Percentiles rank a stretch among this genome's conserved stretches.
Conservation (phyloP, 2,888 invertebrate species). For the Cephus nigrinus region DNA sequence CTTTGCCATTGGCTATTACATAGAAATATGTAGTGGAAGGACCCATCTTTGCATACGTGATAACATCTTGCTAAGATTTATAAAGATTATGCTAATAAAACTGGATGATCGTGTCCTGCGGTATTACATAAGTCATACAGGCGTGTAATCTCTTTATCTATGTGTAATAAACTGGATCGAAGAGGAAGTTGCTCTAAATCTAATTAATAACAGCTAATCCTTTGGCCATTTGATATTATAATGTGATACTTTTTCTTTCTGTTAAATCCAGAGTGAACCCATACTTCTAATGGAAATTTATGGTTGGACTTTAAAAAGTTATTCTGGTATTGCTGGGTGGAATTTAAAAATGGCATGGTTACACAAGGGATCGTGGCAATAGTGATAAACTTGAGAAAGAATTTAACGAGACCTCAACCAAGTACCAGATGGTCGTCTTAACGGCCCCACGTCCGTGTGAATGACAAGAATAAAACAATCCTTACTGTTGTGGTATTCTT, state of each 20-base stretch:
- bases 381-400: background rate
- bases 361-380: background rate
- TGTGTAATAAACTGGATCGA: slow-evolving; percentile 19
- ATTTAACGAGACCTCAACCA: slow-evolving; percentile 8
- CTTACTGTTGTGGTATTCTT: slow-evolving; percentile 28
- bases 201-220: slow-evolving; percentile 11
- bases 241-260: background rate
- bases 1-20: slow-evolving; percentile 24
- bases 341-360: background rate
- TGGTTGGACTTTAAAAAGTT: background rate
- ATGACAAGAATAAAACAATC: slow-evolving; percentile 26
- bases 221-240: background rate
- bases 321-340: background rate
- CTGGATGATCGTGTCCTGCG: slow-evolving; percentile 45
- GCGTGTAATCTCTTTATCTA: slow-evolving; percentile 52
- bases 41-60: slow-evolving; percentile 41
- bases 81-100: slow-evolving; percentile 60
- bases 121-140: slow-evolving; percentile 39
- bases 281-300: background rate
- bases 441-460: slow-evolving; percentile 10
- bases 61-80: slow-evolving; percentile 53
- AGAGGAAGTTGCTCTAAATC: slow-evolving; percentile 18
- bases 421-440: background rate
- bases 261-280: background rate
- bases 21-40: slow-evolving; percentile 18